These are phyloP conservation scores for Ancistrus triradiatus DNA, from an alignment of 2,113 vertebrate genomes.

Conservation along the genomic window DNA sequence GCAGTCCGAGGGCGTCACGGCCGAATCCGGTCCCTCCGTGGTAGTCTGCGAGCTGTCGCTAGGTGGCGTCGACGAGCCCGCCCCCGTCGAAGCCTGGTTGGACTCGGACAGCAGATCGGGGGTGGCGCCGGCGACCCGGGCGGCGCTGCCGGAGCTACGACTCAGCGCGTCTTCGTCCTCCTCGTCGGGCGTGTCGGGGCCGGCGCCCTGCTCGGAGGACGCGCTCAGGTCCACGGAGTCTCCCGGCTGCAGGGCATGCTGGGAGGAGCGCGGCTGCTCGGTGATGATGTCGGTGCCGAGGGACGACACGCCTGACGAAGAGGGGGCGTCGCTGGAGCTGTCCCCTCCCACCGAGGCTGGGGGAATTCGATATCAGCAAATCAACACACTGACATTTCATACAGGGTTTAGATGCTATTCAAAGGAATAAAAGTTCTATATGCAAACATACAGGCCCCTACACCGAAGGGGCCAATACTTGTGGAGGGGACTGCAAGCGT, in stretches of 20 bases:
- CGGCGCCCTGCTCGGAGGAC: constrained; percentile 74
- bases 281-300: constrained; percentile 85
- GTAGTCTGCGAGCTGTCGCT: constrained; percentile 98
- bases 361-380: not conserved
- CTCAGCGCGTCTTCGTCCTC: constrained; percentile 75
- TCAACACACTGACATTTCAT: too few species aligned
- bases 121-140: constrained; percentile 65
- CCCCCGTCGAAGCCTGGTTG: constrained; percentile 41
- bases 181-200: constrained; percentile 69
- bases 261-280: constrained; percentile 87
- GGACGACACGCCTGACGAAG: constrained; percentile 69
- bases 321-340: constrained; percentile 58
- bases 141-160: constrained; percentile 81
- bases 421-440: too few species aligned
- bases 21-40: constrained; percentile 95
- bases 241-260: constrained; percentile 82
- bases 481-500: not conserved
- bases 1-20: constrained; percentile 92
- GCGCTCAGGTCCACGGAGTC: constrained; percentile 81
- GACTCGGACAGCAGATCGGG: constrained; percentile 56
- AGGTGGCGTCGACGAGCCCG: constrained; percentile 75
- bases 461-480: too few species aligned
- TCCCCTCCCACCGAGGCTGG: constrained; percentile 76
- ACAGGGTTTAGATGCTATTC: too few species aligned
- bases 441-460: too few species aligned